Evolutionary conservation across 2,888 invertebrate species (phyloP).

Genomic region (Eulithis testata): DNA sequence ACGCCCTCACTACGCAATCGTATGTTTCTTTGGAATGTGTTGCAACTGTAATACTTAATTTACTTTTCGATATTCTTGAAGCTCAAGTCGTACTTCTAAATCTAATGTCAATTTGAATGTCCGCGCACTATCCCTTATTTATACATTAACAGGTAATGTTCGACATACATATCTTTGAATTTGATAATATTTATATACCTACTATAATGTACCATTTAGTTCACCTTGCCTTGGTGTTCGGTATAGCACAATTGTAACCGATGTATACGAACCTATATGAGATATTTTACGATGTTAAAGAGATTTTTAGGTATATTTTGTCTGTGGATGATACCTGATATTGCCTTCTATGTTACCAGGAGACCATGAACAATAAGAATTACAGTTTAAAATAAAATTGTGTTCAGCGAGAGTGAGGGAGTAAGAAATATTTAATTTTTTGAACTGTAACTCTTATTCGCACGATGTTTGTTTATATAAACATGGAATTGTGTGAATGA

Average conservation of each 20-base stretch:
- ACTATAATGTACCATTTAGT: slow-evolving; percentile 63
- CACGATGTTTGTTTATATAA: slow-evolving; percentile 54
- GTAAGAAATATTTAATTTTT: slow-evolving; percentile 40
- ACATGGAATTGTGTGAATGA: slow-evolving; percentile 63
- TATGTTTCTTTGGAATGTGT: slow-evolving; percentile 58
- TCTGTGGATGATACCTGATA: slow-evolving; percentile 73
- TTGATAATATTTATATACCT: slow-evolving; percentile 67
- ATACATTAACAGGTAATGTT: slow-evolving; percentile 67
- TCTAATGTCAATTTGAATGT: slow-evolving; percentile 73
- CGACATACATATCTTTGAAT: slow-evolving; percentile 81
- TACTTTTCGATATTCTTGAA: slow-evolving; percentile 56
- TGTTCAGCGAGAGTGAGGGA: slow-evolving; percentile 37
- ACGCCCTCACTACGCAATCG: slow-evolving; percentile 40
- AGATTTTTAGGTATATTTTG: slow-evolving; percentile 82
- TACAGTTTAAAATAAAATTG: slow-evolving; percentile 43
- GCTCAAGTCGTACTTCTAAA: slow-evolving; percentile 75
- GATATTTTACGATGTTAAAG: slow-evolving; percentile 83
- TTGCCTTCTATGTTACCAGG: slow-evolving; percentile 77
- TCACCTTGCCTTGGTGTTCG: slow-evolving; percentile 84
- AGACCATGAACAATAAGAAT: slow-evolving; percentile 65
- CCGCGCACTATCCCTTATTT: slow-evolving; percentile 64
- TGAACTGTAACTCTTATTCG: slow-evolving; percentile 56
- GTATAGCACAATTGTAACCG: slow-evolving; percentile 83
- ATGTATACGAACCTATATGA: slow-evolving; percentile 81
- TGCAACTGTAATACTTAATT: slow-evolving; percentile 61